Evolutionary conservation across 2,888 invertebrate species (phyloP).

Genomic region (Diachrysia chrysitis): DNA sequence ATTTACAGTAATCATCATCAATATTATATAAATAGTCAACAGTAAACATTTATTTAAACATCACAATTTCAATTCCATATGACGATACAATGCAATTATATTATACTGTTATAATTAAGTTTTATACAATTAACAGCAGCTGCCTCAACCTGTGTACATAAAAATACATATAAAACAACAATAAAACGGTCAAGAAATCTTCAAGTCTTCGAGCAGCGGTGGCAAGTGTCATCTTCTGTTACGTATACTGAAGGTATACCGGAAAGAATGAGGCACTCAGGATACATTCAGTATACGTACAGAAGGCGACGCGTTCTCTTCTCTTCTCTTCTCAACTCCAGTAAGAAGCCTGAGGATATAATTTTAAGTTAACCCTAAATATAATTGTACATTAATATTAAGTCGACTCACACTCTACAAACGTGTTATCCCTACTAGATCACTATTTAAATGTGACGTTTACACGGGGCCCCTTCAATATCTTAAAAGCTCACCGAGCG

Average conservation of each 20-base stretch:
- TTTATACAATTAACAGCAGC: not conserved
- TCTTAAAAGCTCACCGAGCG: slow-evolving; percentile 82
- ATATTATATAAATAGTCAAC: not conserved
- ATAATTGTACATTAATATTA: slow-evolving; percentile 38
- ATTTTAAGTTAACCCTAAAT: slow-evolving; percentile 38
- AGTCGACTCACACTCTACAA: slow-evolving; percentile 34
- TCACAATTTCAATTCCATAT: not conserved
- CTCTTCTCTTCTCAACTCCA: slow-evolving; percentile 71
- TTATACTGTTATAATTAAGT: not conserved
- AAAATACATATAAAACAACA: slow-evolving; percentile 21
- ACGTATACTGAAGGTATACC: slow-evolving; percentile 99
- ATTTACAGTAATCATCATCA: not conserved
- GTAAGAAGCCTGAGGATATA: slow-evolving; percentile 62
- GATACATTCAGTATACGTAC: slow-evolving; percentile 99
- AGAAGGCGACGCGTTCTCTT: slow-evolving; percentile 94
- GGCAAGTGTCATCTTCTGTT: slow-evolving; percentile 98
- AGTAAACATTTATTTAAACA: not conserved
- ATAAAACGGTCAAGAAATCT: slow-evolving; percentile 54
- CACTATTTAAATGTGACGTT: slow-evolving; percentile 71
- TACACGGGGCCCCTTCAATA: slow-evolving; percentile 78
- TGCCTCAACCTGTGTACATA: not conserved
- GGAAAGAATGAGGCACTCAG: slow-evolving; percentile 98
- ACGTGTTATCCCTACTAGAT: slow-evolving; percentile 57
- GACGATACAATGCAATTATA: not conserved
- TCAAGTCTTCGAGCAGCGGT: slow-evolving; percentile 66